Percentiles rank a stretch among this genome's conserved stretches.
Evolutionary conservation across 2,888 invertebrate species (phyloP).

Genomic region (Frankliniella fusca): DNA sequence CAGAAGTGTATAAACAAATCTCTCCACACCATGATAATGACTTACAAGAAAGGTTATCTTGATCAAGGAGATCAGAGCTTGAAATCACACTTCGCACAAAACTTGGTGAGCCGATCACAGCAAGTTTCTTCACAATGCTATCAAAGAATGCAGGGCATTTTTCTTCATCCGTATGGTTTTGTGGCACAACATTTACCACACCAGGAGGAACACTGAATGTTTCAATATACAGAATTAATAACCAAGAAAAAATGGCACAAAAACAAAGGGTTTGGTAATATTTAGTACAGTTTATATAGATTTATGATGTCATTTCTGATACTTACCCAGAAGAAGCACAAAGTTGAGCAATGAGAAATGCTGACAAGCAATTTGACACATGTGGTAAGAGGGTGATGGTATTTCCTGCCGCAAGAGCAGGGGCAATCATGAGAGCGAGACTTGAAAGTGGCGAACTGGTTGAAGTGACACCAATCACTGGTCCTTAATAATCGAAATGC

Average conservation of each 20-base stretch:
- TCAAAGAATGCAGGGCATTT: slow-evolving; percentile 45
- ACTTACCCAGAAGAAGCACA: slow-evolving; percentile 50
- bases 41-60: not conserved
- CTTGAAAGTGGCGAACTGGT: slow-evolving; percentile 50
- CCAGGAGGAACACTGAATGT: slow-evolving; percentile 46
- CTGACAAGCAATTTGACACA: slow-evolving; percentile 47
- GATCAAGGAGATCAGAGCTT: slow-evolving; percentile 40
- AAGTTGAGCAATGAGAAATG: slow-evolving; percentile 49
- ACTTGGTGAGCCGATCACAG: slow-evolving; percentile 46
- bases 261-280: not conserved
- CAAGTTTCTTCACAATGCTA: slow-evolving; percentile 46
- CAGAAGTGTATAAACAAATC: not conserved
- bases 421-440: slow-evolving; percentile 50
- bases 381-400: slow-evolving; percentile 50
- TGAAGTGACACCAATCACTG: slow-evolving; percentile 47
- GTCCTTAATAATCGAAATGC: slow-evolving; percentile 43
- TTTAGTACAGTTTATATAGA: not conserved
- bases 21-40: not conserved
- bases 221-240: not conserved
- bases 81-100: slow-evolving; percentile 41
- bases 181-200: slow-evolving; percentile 49
- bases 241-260: not conserved
- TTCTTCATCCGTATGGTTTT: slow-evolving; percentile 43
- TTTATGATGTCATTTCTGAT: not conserved
- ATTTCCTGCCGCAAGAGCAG: slow-evolving; percentile 53